A percentile compares a stretch with the other conserved stretches of the same genome.
Conservation (phyloP, 2,797 vertebrate genomes). For the Fistularia commersonii region DNA sequence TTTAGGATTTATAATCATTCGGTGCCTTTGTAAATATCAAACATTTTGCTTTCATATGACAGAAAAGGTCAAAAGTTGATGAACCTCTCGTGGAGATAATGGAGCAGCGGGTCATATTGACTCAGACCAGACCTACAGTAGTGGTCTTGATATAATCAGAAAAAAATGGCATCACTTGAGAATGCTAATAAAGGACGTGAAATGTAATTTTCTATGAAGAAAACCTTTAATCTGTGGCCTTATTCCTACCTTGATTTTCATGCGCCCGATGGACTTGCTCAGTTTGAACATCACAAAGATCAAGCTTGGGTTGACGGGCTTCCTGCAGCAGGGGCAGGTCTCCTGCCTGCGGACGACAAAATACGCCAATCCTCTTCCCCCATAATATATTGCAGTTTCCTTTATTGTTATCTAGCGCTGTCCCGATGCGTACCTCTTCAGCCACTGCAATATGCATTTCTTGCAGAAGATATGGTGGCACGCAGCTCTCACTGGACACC, state of each 20-base stretch:
- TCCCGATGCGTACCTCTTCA: slow-evolving; percentile 72
- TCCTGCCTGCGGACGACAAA: slow-evolving; percentile 68
- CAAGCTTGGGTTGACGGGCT: slow-evolving; percentile 71
- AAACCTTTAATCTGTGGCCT: neutral
- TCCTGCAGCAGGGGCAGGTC: slow-evolving; percentile 84
- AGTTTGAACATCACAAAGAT: slow-evolving; percentile 81
- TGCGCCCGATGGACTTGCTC: slow-evolving; percentile 77
- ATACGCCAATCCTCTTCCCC: neutral
- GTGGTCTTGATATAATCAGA: too few species aligned
- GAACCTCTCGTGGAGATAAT: too few species aligned
- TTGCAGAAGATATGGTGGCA: slow-evolving; percentile 90
- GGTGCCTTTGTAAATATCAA: too few species aligned
- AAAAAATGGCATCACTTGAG: too few species aligned
- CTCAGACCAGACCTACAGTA: too few species aligned
- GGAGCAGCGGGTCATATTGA: too few species aligned
- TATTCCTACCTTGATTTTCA: slow-evolving; percentile 80
- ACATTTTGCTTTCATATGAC: too few species aligned
- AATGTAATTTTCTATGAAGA: too few species aligned
- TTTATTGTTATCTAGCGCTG: neutral
- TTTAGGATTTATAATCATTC: neutral
- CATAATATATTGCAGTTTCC: neutral
- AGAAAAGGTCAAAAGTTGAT: too few species aligned
- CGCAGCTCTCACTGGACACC: slow-evolving; percentile 79
- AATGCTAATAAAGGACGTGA: too few species aligned
- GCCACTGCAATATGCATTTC: slow-evolving; percentile 86